Conservation (phyloP, 2,888 invertebrate genomes). For the Lepetodrilus schrolli region DNA sequence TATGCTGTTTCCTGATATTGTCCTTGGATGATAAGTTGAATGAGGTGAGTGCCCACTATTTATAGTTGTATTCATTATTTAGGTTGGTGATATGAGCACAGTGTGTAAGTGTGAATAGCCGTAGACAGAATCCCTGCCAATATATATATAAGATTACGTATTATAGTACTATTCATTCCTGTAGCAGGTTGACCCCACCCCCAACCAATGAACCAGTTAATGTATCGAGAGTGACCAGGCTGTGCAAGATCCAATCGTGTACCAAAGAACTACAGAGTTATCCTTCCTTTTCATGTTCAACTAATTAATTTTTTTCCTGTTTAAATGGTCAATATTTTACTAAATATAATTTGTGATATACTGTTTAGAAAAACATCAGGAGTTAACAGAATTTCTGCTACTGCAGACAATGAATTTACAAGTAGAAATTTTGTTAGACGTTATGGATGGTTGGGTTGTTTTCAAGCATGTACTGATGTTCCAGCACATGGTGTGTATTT, state of each 20-base stretch:
- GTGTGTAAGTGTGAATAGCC: background rate
- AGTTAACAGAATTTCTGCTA: no score
- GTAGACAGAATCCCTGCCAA: background rate
- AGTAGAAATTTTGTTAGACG: no score
- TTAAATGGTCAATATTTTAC: background rate
- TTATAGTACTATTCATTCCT: slow-evolving; percentile 24
- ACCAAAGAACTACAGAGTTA: background rate
- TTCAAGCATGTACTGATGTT: no score
- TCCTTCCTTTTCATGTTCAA: background rate
- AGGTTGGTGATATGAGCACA: background rate
- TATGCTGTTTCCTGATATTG: background rate
- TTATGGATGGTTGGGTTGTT: no score
- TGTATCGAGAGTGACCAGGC: slow-evolving; percentile 3
- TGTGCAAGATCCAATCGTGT: background rate
- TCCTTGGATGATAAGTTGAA: background rate
- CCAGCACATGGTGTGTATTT: no score
- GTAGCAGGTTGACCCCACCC: background rate
- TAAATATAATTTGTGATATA: no score
- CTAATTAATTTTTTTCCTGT: background rate
- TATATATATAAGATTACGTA: slow-evolving; percentile 5
- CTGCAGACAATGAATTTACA: no score
- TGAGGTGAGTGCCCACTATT: background rate
- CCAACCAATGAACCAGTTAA: slow-evolving; percentile 13
- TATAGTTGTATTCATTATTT: background rate
- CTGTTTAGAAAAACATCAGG: no score